A percentile compares a stretch with the other conserved stretches of the same genome.
These are phyloP conservation scores for Ephialtes manifestator DNA, from an alignment of 2,888 invertebrate genomes.

Conservation along the genomic window DNA sequence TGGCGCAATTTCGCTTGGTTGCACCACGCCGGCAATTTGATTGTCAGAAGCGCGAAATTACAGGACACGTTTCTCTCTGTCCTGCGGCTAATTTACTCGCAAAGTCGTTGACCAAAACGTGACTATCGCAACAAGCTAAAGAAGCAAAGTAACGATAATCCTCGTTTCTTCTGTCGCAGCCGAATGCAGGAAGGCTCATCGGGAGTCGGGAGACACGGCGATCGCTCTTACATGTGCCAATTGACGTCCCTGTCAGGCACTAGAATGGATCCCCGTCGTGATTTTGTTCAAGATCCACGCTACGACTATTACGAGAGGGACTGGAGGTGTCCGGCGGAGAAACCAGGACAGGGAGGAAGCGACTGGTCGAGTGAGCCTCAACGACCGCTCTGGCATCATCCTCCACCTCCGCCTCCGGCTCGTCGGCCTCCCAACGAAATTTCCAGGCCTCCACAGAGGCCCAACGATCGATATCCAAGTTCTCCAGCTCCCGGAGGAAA, in stretches of 20 bases:
- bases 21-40: conserved; percentile 6
- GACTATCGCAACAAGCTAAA: conserved; percentile 4
- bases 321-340: conserved; percentile 87
- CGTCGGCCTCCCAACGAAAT: conserved; percentile 56
- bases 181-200: not conserved
- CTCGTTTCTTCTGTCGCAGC: conserved; percentile 11
- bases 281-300: conserved; percentile 90
- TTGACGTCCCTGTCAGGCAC: conserved; percentile 84
- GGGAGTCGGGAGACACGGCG: conserved; percentile 44
- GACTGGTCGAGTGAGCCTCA: conserved; percentile 12
- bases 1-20: not conserved
- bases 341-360: conserved; percentile 25
- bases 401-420: conserved; percentile 11
- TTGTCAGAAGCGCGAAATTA: conserved; percentile 12
- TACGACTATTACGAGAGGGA: conserved; percentile 94
- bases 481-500: not conserved
- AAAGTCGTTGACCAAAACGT: not conserved
- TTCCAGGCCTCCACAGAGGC: conserved; percentile 47
- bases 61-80: not conserved
- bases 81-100: not conserved
- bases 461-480: conserved; percentile 57
- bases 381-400: conserved; percentile 13
- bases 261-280: conserved; percentile 89
- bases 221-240: conserved; percentile 66
- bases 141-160: not conserved